Percentiles rank a stretch among this genome's conserved stretches.
phyloP scores from a whole-genome alignment of 2,888 invertebrate species.

The Cheilosia variabilis region DNA sequence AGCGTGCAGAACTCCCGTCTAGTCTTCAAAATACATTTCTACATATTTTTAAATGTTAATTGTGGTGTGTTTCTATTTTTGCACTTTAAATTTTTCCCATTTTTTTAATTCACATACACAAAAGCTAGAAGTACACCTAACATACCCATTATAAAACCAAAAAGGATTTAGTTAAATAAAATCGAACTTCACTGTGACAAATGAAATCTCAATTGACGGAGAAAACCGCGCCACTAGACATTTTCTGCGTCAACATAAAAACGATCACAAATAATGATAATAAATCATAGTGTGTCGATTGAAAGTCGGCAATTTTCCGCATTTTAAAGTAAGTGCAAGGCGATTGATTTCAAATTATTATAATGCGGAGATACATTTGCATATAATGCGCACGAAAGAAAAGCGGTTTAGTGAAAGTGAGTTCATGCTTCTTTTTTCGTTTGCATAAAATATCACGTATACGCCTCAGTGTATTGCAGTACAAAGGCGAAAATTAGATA shows the following conservation, averaged over 20 bases:
- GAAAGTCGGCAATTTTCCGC: not conserved
- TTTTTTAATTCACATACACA: too few relatives aligned
- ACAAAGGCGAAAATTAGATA: not conserved
- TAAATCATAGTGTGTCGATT: conserved; percentile 24
- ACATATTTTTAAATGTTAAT: conserved; percentile 3
- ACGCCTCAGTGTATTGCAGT: conserved; percentile 9
- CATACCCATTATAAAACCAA: not conserved
- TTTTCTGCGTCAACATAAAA: not conserved
- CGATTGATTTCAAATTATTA: conserved; percentile 16
- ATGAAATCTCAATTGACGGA: not conserved
- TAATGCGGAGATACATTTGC: not conserved
- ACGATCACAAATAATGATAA: not conserved
- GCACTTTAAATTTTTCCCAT: not conserved
- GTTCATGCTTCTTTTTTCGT: conserved; percentile 1
- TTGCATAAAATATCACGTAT: conserved; percentile 23
- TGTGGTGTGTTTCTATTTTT: not conserved
- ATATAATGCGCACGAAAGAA: not conserved
- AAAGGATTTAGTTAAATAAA: too few relatives aligned
- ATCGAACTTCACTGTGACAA: not conserved
- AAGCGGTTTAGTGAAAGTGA: conserved; percentile 23
- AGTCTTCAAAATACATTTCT: not conserved
- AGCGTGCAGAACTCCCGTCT: not conserved
- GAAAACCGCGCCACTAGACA: not conserved
- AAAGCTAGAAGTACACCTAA: not conserved
- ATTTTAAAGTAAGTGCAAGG: conserved; percentile 9